Evolutionary conservation across 2,113 vertebrate species (phyloP).

Genomic region (Donacobius atricapilla): DNA sequence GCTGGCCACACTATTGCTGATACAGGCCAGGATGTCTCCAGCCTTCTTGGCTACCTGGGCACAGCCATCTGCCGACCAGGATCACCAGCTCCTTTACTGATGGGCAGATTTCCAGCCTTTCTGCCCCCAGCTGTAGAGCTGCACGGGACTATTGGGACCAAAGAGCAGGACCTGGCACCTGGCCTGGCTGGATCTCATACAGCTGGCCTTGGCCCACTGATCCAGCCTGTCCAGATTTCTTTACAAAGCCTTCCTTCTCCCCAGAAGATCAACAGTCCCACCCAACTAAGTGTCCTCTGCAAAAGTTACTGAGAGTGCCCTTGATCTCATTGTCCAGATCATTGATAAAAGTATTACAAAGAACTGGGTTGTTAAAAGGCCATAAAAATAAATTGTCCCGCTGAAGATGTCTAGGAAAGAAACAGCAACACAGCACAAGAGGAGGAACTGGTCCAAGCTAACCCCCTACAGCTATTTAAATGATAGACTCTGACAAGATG

Average conservation of each 20-base stretch:
- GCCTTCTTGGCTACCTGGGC: neutral
- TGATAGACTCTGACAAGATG: neutral
- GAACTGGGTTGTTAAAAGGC: neutral
- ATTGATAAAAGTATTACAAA: neutral
- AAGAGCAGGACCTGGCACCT: rapidly evolving
- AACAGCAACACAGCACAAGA: neutral
- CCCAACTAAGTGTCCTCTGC: too few relatives aligned
- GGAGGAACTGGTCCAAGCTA: neutral
- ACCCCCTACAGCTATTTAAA: neutral
- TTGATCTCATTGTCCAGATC: neutral
- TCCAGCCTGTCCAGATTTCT: neutral
- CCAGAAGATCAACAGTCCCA: neutral
- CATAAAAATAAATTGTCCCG: neutral
- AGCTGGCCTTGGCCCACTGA: rapidly evolving
- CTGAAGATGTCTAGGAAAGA: neutral
- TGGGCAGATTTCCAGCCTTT: neutral
- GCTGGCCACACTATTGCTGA: neutral
- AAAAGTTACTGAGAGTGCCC: neutral
- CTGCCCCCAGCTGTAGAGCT: neutral
- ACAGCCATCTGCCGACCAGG: rapidly evolving
- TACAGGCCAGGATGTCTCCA: neutral
- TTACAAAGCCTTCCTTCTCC: neutral
- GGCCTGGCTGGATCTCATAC: too few relatives aligned
- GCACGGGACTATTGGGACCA: too few relatives aligned
- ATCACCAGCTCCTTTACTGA: neutral